These are phyloP conservation scores for Agapetus fuscipes DNA, from an alignment of 2,888 invertebrate species.

Conservation along the genomic window DNA sequence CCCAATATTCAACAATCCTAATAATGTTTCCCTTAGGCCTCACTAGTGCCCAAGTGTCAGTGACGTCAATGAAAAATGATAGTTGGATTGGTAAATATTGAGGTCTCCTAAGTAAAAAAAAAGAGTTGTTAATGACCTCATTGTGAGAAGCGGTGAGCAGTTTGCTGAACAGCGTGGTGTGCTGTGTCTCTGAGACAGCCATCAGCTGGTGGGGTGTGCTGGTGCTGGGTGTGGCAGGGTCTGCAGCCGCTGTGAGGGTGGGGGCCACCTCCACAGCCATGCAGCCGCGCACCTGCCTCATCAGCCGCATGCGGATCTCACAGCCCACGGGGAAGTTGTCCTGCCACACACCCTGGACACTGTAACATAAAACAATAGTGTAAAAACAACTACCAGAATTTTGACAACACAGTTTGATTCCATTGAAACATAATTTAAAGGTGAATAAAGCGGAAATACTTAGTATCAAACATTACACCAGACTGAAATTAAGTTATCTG, in stretches of 20 bases:
- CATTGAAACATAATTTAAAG: no score
- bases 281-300: constrained; percentile 68
- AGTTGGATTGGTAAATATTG: no score
- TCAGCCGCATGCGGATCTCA: constrained; percentile 67
- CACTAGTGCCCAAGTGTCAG: no score
- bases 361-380: constrained; percentile 27
- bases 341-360: constrained; percentile 50
- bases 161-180: constrained; percentile 59
- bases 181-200: constrained; percentile 39
- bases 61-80: no score
- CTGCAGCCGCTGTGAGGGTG: constrained; percentile 44
- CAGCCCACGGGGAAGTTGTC: constrained; percentile 51
- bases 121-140: no score
- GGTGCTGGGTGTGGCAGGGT: constrained; percentile 35
- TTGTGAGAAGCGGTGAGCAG: constrained; percentile 60
- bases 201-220: constrained; percentile 29
- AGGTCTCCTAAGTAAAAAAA: no score
- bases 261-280: constrained; percentile 55
- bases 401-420: neutral
- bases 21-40: no score
- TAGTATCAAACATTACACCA: no score
- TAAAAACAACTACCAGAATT: neutral
- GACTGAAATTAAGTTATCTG: no score
- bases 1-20: no score
- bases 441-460: no score